phyloP scores from a whole-genome alignment of 2,888 invertebrate species.

The Eristalis tenax region DNA sequence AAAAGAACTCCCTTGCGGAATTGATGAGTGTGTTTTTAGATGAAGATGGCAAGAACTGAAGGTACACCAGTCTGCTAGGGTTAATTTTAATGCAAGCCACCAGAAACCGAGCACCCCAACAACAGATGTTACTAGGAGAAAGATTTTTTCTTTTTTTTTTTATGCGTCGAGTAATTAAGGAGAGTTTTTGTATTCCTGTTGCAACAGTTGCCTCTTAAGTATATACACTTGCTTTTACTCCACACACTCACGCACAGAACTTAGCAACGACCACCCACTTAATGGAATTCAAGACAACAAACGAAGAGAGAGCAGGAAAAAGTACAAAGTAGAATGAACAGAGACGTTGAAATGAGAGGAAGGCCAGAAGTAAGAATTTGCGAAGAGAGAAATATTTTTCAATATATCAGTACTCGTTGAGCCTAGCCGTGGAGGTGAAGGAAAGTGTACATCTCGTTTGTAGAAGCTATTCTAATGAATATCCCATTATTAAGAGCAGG shows the following conservation, averaged over 20 bases:
- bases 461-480: constrained; percentile 39
- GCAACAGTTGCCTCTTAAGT: constrained; percentile 62
- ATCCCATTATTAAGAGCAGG: constrained; percentile 32
- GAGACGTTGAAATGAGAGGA: background rate
- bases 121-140: constrained; percentile 20
- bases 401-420: constrained; percentile 14
- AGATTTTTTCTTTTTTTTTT: background rate
- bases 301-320: background rate
- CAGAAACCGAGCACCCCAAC: constrained; percentile 4
- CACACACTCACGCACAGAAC: constrained; percentile 38
- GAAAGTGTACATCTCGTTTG: background rate
- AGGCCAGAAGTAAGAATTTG: background rate
- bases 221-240: constrained; percentile 3
- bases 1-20: background rate
- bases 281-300: constrained; percentile 47
- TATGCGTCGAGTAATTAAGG: constrained; percentile 51
- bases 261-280: constrained; percentile 51
- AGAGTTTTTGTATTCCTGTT: constrained; percentile 47
- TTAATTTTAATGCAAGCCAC: constrained; percentile 4
- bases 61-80: background rate
- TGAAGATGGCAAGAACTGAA: background rate
- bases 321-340: background rate
- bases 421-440: background rate
- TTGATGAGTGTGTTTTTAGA: background rate
- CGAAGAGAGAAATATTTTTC: constrained; percentile 30